A percentile compares a stretch with the other conserved stretches of the same genome.
Conservation (phyloP, 2,113 vertebrate species). For the Catharus fuscescens region DNA sequence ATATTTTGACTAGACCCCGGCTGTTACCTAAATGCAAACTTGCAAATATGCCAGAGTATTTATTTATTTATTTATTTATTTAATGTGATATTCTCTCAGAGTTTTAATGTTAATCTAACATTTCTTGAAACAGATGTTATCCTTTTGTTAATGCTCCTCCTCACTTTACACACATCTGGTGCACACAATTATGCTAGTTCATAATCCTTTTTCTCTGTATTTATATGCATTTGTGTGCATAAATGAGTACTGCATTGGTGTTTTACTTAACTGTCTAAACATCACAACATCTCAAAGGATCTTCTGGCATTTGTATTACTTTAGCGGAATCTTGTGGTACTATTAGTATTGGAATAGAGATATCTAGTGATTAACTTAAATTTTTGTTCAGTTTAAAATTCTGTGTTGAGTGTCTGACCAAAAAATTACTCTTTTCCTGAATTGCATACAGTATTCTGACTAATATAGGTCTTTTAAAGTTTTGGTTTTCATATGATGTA, state of each 20-base stretch:
- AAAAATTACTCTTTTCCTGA: neutral
- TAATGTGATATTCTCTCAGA: neutral
- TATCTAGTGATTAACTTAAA: neutral
- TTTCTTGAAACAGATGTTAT: neutral
- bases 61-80: neutral
- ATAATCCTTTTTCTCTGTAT: neutral
- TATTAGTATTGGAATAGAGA: neutral
- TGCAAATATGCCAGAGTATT: neutral
- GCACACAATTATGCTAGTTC: neutral
- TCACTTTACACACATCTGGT: neutral
- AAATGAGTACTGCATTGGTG: neutral
- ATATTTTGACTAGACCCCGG: neutral
- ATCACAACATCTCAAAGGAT: neutral
- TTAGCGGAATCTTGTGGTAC: neutral
- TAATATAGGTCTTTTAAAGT: neutral
- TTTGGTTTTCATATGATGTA: neutral
- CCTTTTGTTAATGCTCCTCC: neutral
- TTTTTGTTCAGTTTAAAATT: neutral
- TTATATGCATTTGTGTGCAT: neutral
- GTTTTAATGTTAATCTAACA: neutral
- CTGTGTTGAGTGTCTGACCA: neutral
- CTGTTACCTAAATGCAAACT: neutral
- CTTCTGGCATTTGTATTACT: neutral
- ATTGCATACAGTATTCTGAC: neutral
- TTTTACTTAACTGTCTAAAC: neutral